Evolutionary conservation across 2,113 vertebrate species (phyloP).

Genomic region (Salminus brasiliensis): DNA sequence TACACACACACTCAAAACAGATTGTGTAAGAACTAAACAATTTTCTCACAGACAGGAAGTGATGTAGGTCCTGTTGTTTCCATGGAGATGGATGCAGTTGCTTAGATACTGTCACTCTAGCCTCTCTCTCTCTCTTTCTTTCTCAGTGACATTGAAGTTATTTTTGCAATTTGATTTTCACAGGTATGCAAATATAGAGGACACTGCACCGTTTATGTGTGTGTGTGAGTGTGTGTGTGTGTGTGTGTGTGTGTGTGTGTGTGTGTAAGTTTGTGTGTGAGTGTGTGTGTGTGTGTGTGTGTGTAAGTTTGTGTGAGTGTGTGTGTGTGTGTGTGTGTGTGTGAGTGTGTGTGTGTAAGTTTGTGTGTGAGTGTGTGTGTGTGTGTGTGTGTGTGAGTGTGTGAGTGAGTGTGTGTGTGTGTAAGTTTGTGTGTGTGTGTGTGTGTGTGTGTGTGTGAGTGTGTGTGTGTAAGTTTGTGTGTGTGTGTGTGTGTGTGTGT

Average conservation of each 20-base stretch:
- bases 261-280: no score
- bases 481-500: no score
- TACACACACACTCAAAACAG: slow-evolving; percentile 47
- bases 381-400: background rate
- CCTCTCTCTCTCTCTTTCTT: background rate
- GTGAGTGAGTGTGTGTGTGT: no score
- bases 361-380: background rate
- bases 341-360: background rate
- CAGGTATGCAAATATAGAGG: slow-evolving; percentile 49
- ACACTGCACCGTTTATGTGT: no score
- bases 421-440: no score
- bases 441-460: no score
- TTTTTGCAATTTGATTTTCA: slow-evolving; percentile 46
- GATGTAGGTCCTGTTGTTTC: slow-evolving; percentile 79
- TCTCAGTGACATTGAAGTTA: slow-evolving; percentile 29
- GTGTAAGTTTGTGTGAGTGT: no score
- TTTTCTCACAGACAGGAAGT: slow-evolving; percentile 78
- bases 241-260: no score
- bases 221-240: no score
- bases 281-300: no score
- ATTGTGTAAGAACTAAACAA: slow-evolving; percentile 72
- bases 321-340: background rate
- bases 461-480: no score
- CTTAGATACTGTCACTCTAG: slow-evolving; percentile 75
- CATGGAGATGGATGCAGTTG: slow-evolving; percentile 82